Evolutionary conservation across 2,888 invertebrate species (phyloP).

Genomic region (Campoletis raptor): DNA sequence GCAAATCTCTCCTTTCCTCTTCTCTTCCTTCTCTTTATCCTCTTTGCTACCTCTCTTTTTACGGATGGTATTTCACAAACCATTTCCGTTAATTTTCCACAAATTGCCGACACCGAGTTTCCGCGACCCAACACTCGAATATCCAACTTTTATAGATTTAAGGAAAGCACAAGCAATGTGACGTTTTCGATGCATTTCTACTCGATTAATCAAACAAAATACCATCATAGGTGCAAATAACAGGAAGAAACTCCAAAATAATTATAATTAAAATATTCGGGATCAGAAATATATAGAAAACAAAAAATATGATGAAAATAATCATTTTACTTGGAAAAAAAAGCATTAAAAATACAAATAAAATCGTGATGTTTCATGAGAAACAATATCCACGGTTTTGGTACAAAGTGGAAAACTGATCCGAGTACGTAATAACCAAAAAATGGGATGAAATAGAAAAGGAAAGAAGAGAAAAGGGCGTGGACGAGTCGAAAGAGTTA

Average conservation of each 20-base stretch:
- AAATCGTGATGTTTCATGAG: neutral
- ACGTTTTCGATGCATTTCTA: conserved; percentile 34
- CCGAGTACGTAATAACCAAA: neutral
- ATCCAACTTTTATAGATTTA: neutral
- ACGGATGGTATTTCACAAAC: conserved; percentile 45
- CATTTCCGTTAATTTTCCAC: conserved; percentile 58
- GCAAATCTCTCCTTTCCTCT: conserved; percentile 22
- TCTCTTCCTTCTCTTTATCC: conserved; percentile 12
- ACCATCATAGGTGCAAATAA: neutral
- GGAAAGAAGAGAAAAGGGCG: conserved; percentile 17
- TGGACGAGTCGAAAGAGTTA: conserved; percentile 23
- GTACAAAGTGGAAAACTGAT: neutral
- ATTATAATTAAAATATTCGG: neutral
- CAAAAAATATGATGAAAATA: neutral
- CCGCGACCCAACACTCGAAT: conserved; percentile 9
- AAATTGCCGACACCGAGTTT: conserved; percentile 50
- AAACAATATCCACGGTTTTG: neutral
- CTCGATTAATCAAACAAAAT: neutral
- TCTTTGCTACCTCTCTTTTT: conserved; percentile 17
- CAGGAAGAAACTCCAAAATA: neutral
- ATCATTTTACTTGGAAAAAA: neutral
- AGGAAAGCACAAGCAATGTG: neutral
- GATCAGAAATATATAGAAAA: neutral
- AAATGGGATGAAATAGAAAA: conserved; percentile 21
- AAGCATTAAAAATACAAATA: neutral